Evolutionary conservation across 2,888 invertebrate species (phyloP).

Genomic region (Xestobium rufovillosum): DNA sequence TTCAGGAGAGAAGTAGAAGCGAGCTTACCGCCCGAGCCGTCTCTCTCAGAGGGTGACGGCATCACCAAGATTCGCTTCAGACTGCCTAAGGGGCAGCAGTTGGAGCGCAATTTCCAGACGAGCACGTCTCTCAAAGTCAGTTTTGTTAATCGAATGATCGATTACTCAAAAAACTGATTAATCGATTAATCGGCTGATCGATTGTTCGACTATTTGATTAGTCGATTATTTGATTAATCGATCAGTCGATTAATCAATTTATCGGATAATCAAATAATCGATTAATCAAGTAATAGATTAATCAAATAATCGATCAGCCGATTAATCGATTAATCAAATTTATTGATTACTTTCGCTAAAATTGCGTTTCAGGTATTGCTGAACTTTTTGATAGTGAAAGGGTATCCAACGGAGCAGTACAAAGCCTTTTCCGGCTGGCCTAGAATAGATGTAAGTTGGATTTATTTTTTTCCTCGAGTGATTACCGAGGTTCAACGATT

Average conservation of each 20-base stretch:
- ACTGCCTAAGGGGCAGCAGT: conserved; percentile 66
- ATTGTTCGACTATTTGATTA: no score
- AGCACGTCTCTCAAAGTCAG: conserved; percentile 51
- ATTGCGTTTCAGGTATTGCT: conserved; percentile 71
- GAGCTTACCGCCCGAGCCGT: conserved; percentile 67
- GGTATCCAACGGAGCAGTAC: conserved; percentile 78
- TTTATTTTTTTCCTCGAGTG: conserved; percentile 11
- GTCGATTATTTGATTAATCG: no score
- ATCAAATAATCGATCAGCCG: no score
- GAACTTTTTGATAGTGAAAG: conserved; percentile 82
- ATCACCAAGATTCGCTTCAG: conserved; percentile 74
- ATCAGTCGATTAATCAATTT: no score
- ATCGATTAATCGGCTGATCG: no score
- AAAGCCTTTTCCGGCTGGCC: conserved; percentile 94
- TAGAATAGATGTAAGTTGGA: conserved; percentile 80
- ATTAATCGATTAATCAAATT: no score
- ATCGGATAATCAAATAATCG: no score
- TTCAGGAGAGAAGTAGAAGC: conserved; percentile 54
- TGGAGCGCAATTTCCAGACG: conserved; percentile 70
- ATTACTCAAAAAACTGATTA: no score
- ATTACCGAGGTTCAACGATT: conserved; percentile 3
- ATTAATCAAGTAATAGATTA: no score
- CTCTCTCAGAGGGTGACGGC: conserved; percentile 42
- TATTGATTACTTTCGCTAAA: no score
- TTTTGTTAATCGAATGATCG: no score